Evolutionary conservation across 1,140 invertebrate species (phyloP).

Genomic region (Drosophila nigrodunni): DNA sequence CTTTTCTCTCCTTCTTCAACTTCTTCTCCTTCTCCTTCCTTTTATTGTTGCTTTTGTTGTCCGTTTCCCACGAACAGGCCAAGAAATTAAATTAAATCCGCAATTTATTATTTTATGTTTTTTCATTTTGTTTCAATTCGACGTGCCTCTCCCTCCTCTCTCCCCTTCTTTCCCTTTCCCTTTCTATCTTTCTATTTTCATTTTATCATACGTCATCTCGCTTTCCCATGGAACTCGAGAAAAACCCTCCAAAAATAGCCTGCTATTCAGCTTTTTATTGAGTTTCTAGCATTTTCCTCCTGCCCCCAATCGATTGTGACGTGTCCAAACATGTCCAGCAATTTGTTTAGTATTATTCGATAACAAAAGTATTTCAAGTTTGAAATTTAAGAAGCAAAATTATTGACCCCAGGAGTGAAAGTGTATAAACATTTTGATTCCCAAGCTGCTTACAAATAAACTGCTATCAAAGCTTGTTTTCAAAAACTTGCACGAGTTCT

Average conservation of each 20-base stretch:
- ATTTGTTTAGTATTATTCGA: too few relatives aligned
- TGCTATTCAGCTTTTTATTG: conserved; percentile 3
- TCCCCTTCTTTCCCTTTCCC: not conserved
- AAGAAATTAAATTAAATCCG: conserved; percentile 78
- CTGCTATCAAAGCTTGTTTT: too few relatives aligned
- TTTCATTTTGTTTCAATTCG: conserved; percentile 57
- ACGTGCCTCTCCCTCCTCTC: conserved; percentile 1
- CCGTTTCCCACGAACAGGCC: not conserved
- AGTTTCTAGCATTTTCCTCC: not conserved
- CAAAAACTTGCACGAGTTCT: too few relatives aligned
- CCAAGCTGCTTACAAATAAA: too few relatives aligned
- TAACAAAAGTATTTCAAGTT: too few relatives aligned
- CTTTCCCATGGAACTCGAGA: not conserved
- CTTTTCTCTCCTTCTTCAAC: conserved; percentile 44
- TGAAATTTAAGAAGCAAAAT: not conserved
- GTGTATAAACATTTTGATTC: too few relatives aligned
- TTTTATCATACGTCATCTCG: not conserved
- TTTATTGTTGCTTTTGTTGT: conserved; percentile 7
- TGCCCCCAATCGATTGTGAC: not conserved
- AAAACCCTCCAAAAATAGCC: conserved; percentile 4
- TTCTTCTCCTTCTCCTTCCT: not conserved
- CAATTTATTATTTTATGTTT: conserved; percentile 75
- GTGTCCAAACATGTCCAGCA: not conserved
- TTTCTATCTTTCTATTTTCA: not conserved
- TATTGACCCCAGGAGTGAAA: too few relatives aligned